Evolutionary conservation across 1,140 invertebrate species (phyloP).

Genomic region (Heterodera schachtii): DNA sequence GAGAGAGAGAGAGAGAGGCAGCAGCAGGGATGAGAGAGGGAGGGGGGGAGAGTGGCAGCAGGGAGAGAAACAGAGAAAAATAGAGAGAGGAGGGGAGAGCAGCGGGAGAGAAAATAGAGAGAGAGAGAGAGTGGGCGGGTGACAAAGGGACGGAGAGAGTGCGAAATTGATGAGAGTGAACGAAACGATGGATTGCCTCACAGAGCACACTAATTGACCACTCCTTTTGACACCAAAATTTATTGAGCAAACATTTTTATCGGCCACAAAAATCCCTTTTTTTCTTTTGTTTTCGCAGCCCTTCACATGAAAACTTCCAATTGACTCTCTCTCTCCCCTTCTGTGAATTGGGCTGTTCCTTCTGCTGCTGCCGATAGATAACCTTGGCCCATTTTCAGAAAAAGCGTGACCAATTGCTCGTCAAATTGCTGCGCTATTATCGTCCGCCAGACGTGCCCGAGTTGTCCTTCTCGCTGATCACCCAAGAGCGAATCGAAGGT

Average conservation of each 20-base stretch:
- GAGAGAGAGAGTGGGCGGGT: no score
- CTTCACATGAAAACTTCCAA: no score
- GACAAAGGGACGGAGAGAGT: no score
- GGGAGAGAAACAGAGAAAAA: no score
- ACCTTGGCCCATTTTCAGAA: constrained; percentile 34
- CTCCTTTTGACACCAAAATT: no score
- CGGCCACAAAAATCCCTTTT: no score
- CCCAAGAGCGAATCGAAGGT: constrained; percentile 45
- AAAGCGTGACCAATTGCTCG: constrained; percentile 44
- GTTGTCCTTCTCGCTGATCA: constrained; percentile 41
- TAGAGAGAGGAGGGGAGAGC: neutral
- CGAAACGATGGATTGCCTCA: no score
- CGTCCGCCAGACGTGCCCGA: constrained; percentile 48
- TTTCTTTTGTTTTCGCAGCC: no score
- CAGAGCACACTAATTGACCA: no score
- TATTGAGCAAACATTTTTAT: no score
- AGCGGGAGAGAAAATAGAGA: neutral
- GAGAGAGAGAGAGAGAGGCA: neutral
- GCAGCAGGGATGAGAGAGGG: neutral
- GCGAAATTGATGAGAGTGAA: no score
- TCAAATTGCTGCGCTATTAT: constrained; percentile 46
- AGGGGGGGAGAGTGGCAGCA: neutral
- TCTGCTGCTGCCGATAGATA: neutral
- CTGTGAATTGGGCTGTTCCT: neutral
- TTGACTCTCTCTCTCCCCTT: no score